Evolutionary conservation across 2,797 vertebrate species (phyloP).

Genomic region (Bovichtus diacanthus): DNA sequence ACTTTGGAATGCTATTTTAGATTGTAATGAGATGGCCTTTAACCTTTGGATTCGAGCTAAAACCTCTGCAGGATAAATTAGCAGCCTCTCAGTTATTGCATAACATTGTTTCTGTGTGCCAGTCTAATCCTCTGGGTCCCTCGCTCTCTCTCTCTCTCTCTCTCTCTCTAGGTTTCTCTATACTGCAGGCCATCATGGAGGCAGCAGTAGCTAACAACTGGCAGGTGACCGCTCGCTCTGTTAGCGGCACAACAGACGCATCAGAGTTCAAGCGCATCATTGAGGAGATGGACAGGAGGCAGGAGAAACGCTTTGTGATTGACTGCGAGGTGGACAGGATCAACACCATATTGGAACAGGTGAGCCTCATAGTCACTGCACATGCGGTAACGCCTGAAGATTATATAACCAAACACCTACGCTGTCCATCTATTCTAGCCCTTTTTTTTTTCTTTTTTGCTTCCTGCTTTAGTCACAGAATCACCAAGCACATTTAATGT

Average conservation of each 20-base stretch:
- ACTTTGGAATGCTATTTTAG: conserved; percentile 65
- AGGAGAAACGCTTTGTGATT: conserved; percentile 97
- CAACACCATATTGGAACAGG: conserved; percentile 98
- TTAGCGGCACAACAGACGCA: conserved; percentile 94
- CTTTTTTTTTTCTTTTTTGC: no score
- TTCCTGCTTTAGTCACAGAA: conserved; percentile 13
- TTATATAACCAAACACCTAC: conserved; percentile 16
- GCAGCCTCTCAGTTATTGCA: conserved; percentile 41
- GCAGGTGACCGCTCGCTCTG: conserved; percentile 98
- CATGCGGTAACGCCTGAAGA: not conserved
- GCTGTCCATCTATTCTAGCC: not conserved
- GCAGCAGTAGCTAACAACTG: conserved; percentile 98
- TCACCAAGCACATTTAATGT: conserved; percentile 6
- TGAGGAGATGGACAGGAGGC: conserved; percentile 99
- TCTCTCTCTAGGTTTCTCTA: conserved; percentile 91
- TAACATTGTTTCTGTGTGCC: conserved; percentile 35
- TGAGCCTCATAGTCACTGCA: conserved; percentile 65
- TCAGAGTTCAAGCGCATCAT: conserved; percentile 98
- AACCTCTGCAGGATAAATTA: conserved; percentile 71
- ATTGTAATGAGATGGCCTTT: conserved; percentile 77
- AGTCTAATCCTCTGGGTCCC: conserved; percentile 49
- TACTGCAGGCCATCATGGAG: conserved; percentile 99
- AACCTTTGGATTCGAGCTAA: conserved; percentile 64
- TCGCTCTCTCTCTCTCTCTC: conserved; percentile 26
- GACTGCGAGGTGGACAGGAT: conserved; percentile 98